Evolutionary conservation across 92 coral and sea anemone species (phyloP), one percentile per base, ranked within the genome.

Genomic region (Anthopleura xanthogrammica): DNA sequence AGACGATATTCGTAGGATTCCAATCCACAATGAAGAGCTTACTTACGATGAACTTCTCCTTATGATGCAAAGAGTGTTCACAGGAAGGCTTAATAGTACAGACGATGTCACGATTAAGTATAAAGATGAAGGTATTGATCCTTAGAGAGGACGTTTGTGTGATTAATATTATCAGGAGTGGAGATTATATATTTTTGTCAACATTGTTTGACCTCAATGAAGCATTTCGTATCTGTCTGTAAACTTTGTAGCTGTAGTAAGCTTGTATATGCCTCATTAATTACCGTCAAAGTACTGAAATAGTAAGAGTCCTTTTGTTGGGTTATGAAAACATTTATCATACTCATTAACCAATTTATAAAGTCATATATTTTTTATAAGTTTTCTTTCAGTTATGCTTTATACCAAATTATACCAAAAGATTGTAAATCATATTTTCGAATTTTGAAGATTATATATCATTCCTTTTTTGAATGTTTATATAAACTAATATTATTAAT

Each of bases 21-120:
- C 99, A 13, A 97, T 97, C 57, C 99, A 93, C 95, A 97, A 97
- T 82, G 99, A 97, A 91, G 99, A 97, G 68, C 76, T 97, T 50
- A 97, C 99, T 41, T 97, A 97, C 73, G 99, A 97, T 78, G 99
- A 97, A 41, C 85, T 97, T 50, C 83, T 97, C 13, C 86, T 97
- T 62, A 97, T 97, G 99, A 97, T 97, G 99, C 99, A 97, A 72
- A 83, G 99, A 82, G 99, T 97, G 4, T 97, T 92, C 81, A 89
- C 91, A 9, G 99, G 99, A 16, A 89, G 91, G 76, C 85, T 97
- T 36, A 92, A 88, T 56, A 94, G 90, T 66, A 85, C 89, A 50
- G 99, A 97, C 79, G 99, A 97, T 79, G 97, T 97, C 52, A 89
- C 95, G 5, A 97, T 97, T 75, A 97, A 97, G 78, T 97, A 97